A percentile compares a stretch with the other conserved stretches of the same genome.
Evolutionary conservation across 2,797 vertebrate species (phyloP).

Genomic region (Cottoperca gobio): DNA sequence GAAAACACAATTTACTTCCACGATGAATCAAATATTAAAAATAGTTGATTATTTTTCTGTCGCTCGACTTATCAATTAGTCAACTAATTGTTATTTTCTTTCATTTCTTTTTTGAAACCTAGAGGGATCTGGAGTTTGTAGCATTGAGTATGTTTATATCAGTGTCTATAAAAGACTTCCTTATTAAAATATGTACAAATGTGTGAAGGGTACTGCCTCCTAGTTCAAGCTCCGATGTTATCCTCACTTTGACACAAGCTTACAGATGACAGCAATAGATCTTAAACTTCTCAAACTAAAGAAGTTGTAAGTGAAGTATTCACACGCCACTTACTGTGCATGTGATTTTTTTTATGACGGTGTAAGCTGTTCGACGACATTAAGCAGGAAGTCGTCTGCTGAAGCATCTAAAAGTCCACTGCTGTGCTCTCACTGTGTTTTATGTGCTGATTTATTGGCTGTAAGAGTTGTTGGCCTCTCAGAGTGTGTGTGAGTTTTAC

Average conservation of each 20-base stretch:
- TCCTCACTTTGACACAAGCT: not conserved
- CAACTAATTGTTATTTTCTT: not conserved
- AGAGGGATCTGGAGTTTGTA: not conserved
- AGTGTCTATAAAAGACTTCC: not conserved
- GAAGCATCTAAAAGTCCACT: not conserved
- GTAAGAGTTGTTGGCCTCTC: constrained; percentile 10
- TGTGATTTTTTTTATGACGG: not conserved
- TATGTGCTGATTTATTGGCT: constrained; percentile 34
- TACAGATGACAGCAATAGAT: not conserved
- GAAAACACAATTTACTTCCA: no score
- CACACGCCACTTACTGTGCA: not conserved
- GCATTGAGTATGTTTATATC: not conserved
- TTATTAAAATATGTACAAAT: not conserved
- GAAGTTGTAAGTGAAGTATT: not conserved
- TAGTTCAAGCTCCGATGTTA: not conserved
- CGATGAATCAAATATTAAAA: no score
- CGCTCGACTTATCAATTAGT: no score
- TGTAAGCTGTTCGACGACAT: constrained; percentile 14
- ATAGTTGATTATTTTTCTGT: no score
- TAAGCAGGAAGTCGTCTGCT: constrained; percentile 17
- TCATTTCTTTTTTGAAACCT: not conserved
- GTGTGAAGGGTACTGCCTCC: not conserved
- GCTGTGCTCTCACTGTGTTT: constrained; percentile 15
- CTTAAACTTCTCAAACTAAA: not conserved
- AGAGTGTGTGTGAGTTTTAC: constrained; percentile 23